Conservation (phyloP, 1,140 invertebrate species). For the Kradibia gibbosae region DNA sequence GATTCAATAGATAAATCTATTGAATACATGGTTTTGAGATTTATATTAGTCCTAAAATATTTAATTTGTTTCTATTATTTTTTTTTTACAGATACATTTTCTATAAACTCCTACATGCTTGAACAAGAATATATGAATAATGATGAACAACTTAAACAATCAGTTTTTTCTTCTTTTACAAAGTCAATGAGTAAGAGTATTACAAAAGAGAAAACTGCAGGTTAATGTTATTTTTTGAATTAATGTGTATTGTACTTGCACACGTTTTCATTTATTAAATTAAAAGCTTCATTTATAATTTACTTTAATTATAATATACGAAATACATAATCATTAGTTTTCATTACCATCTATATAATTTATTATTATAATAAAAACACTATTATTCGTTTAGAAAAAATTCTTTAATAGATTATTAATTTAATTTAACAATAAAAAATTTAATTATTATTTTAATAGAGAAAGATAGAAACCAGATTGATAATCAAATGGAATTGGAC, state of each 20-base stretch:
- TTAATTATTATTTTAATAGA: background rate
- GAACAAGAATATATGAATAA: slow-evolving; percentile 48
- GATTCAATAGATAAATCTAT: too few relatives aligned
- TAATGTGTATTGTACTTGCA: too few relatives aligned
- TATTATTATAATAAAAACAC: background rate
- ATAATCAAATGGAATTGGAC: slow-evolving; percentile 20
- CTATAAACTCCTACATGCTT: slow-evolving; percentile 41
- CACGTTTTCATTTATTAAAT: too few relatives aligned
- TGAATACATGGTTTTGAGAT: too few relatives aligned
- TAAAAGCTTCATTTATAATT: background rate
- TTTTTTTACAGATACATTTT: slow-evolving; percentile 32
- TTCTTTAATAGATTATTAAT: background rate
- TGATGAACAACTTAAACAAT: slow-evolving; percentile 15
- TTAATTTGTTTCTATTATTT: background rate
- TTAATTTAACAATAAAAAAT: background rate
- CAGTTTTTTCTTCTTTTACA: too few relatives aligned
- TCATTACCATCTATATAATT: background rate
- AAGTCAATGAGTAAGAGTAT: background rate
- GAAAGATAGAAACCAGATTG: background rate
- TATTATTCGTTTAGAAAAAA: background rate
- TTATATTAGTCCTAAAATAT: too few relatives aligned
- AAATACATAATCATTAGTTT: background rate
- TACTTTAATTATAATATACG: background rate
- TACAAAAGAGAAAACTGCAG: background rate
- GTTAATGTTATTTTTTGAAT: background rate